These are phyloP conservation scores for Pelosia muscerda DNA, from an alignment of 2,888 invertebrate genomes.

Conservation along the genomic window DNA sequence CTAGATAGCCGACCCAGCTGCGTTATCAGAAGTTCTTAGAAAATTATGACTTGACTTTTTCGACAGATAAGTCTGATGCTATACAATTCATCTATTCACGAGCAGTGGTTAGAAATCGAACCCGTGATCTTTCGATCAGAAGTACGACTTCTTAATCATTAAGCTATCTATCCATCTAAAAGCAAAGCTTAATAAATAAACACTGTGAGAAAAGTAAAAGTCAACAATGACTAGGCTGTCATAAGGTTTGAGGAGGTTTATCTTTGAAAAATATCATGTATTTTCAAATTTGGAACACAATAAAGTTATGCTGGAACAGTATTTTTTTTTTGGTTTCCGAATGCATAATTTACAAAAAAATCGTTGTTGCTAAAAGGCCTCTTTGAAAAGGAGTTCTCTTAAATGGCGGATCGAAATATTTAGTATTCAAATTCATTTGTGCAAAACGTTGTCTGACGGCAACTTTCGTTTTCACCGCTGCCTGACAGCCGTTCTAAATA, in stretches of 20 bases:
- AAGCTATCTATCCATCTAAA: no score
- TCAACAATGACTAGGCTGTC: neutral
- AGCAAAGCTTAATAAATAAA: no score
- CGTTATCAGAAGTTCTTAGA: no score
- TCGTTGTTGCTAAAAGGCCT: constrained; percentile 21
- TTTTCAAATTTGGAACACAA: neutral
- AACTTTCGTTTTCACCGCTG: constrained; percentile 82
- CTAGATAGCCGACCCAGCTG: no score
- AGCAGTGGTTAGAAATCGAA: no score
- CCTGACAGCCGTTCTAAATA: constrained; percentile 39
- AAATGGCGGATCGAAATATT: constrained; percentile 62
- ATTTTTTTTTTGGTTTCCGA: neutral
- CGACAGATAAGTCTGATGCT: no score
- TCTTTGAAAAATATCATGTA: neutral
- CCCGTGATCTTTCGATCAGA: no score
- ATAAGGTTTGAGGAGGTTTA: neutral
- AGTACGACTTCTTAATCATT: no score
- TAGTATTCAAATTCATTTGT: constrained; percentile 83
- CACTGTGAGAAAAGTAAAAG: no score
- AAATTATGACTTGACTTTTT: no score
- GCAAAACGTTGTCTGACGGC: constrained; percentile 73
- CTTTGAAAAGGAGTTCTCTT: constrained; percentile 47
- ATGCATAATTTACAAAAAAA: neutral
- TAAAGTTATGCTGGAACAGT: no score
- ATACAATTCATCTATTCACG: no score